Conservation (phyloP, 2,888 invertebrate species). For the Drosophila nr. perissopoda region DNA sequence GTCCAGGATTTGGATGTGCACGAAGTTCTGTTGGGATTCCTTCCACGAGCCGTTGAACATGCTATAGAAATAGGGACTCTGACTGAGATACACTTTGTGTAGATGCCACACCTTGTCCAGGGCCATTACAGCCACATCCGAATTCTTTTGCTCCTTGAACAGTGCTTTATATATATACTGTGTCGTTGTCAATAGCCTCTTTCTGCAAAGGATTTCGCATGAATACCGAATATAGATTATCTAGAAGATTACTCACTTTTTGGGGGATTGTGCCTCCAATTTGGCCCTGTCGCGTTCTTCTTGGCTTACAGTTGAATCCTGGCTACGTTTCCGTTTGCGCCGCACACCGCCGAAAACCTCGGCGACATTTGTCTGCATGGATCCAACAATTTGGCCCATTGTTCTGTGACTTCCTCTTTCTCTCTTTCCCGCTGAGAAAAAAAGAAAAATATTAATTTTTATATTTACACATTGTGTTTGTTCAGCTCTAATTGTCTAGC, state of each 20-base stretch:
- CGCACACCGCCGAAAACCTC: constrained; percentile 85
- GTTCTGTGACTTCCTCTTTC: constrained; percentile 14
- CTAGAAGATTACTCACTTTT: constrained; percentile 85
- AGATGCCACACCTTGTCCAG: constrained; percentile 90
- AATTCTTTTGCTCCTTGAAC: constrained; percentile 90
- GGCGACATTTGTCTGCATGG: constrained; percentile 84
- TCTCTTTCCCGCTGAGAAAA: neutral
- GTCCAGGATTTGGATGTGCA: constrained; percentile 90
- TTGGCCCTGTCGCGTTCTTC: constrained; percentile 85
- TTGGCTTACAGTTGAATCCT: constrained; percentile 62
- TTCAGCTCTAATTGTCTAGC: neutral
- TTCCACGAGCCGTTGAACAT: constrained; percentile 93
- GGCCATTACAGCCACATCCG: constrained; percentile 90
- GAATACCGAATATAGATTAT: neutral
- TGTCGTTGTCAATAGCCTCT: constrained; percentile 89
- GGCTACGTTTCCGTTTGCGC: constrained; percentile 86
- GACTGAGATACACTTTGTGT: constrained; percentile 92
- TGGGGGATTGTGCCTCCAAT: constrained; percentile 85
- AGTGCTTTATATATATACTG: constrained; percentile 92
- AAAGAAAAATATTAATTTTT: neutral
- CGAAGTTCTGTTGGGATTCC: constrained; percentile 88
- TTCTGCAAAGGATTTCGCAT: constrained; percentile 78
- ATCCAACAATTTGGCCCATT: constrained; percentile 85
- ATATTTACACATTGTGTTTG: neutral
- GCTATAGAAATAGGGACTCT: constrained; percentile 92